Base-by-base conservation (phyloP, 2,797 vertebrate species). In the Carduelis carduelis region DNA sequence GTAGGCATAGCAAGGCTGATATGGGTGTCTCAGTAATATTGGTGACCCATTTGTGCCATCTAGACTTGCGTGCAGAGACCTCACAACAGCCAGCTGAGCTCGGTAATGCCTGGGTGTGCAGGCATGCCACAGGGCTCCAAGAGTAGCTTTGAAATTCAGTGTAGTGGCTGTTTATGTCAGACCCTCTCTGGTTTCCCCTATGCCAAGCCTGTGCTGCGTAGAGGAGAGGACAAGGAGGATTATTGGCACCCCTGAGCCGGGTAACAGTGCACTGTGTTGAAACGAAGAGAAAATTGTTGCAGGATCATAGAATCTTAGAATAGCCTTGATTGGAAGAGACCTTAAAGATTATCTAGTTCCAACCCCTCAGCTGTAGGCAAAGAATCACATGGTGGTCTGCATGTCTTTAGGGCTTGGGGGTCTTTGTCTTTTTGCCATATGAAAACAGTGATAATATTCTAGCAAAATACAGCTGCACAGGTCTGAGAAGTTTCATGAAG, bases 171-270 rank as follows among this genome's bases (percentile, higher is more conserved):
- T 50, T 83, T n/a, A 8, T 88, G 41, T 13, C 64, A 90, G 28
- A 26, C 8, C 4, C 20, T 59, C 24, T 82, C 35, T 41, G 28
- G 2, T 59, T 90, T 83, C 32, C 21, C 3, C 13, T 44, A 0
- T 2, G 1, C 24, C 87, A 53, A 52, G 27, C 18, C 24, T 65
- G 12, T 60, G 18, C 30, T 81, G 41, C 5, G 0, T 9, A 59
- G 17, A 59, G 20, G 32, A 76, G 50, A 24, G 9, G 16, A 4
- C 1, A 0, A 28, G 23, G 46, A 34, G n/a, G 19, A 5, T n/a
- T 4, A 1, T 6, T 30, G 11, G 24, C 17, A 23, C 5, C 24
- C 30, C 13, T 41, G 41, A 71, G 41, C 44, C 0, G 0, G 47
- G 34, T 44, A 77, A 27, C 8, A 18, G 7, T 19, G 34, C 26